Base-by-base conservation (phyloP, 2,888 invertebrate genomes). In the Ochlodes sylvanus region DNA sequence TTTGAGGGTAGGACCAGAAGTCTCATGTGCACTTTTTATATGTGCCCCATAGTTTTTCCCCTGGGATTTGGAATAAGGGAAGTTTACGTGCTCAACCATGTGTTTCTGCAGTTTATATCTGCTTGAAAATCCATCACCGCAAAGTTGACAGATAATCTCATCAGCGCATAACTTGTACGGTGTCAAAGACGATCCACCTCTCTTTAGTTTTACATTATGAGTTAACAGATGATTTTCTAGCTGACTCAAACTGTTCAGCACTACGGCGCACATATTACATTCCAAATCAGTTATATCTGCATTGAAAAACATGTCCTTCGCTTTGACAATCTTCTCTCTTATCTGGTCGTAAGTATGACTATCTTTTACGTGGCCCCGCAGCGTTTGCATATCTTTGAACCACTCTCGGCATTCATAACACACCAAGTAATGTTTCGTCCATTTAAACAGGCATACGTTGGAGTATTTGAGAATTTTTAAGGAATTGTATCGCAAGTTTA, bases 131-230 rank as follows among this genome's bases (percentile, higher is more conserved):
- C 0, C n/a, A 3, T 44, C 42, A n/a, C n/a, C 42, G 7, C 42
- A 44, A n/a, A 44, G 7, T 7, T 44, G 42, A n/a, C 42, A 44
- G n/a, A n/a, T 44, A 44, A 44, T 5, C 7, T 4, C 6, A n/a
- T 44, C 42, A n/a, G n/a, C 6, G 42, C 42, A 44, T 44, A 44
- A n/a, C n/a, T 44, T 44, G n/a, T 44, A 44, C n/a, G 42, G 42
- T 44, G n/a, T n/a, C n/a, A 44, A 44, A n/a, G n/a, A 44, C 6
- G 42, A 44, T n/a, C 42, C 42, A 6, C 42, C 42, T 12, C 12
- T 4, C n/a, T 44, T 44, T n/a, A 44, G 6, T 44, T 5, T n/a
- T 2, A 44, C n/a, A n/a, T 44, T 44, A 7, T 44, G 42, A 12
- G 4, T 4, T 44, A n/a, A 5, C 4, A 44, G 7, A 44, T 44